Conservation (phyloP, 2,797 vertebrate genomes). For the Apogon talboti region DNA sequence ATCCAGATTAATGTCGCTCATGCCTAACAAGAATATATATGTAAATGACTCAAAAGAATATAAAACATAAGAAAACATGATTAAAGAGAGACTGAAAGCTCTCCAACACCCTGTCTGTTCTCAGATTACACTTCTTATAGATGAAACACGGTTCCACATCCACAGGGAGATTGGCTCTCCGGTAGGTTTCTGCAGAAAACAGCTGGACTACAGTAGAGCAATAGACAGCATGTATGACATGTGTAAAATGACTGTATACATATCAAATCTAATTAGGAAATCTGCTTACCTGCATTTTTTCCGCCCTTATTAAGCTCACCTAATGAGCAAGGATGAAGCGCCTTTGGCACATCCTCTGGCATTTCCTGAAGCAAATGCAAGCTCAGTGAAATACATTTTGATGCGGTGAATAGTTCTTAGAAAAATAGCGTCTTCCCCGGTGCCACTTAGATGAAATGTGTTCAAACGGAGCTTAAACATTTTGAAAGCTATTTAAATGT, state of each 20-base stretch:
- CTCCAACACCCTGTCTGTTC: conserved; percentile 13
- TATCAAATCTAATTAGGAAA: conserved; percentile 40
- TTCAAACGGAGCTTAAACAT: conserved; percentile 6
- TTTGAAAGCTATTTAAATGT: conserved; percentile 10
- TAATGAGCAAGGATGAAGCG: conserved; percentile 39
- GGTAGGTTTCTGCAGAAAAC: conserved; percentile 15
- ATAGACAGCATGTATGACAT: conserved; percentile 19
- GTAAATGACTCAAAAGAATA: conserved; percentile 9
- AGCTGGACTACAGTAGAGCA: conserved; percentile 21
- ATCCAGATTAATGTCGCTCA: conserved; percentile 5
- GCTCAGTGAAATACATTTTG: conserved; percentile 55
- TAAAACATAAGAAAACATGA: not conserved
- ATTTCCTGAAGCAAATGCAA: conserved; percentile 64
- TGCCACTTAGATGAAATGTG: conserved; percentile 15
- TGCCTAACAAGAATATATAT: not conserved
- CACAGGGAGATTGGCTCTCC: conserved; percentile 17
- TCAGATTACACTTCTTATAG: conserved; percentile 12
- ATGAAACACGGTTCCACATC: conserved; percentile 4
- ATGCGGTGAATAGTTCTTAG: conserved; percentile 42
- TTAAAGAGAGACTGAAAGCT: conserved; percentile 28
- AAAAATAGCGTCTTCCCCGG: conserved; percentile 14
- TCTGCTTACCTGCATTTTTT: conserved; percentile 44
- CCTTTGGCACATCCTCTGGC: conserved; percentile 56
- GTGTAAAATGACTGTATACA: conserved; percentile 13
- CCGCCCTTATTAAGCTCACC: conserved; percentile 26